Conservation (phyloP, 2,113 vertebrate species). For the Mesitornis unicolor region DNA sequence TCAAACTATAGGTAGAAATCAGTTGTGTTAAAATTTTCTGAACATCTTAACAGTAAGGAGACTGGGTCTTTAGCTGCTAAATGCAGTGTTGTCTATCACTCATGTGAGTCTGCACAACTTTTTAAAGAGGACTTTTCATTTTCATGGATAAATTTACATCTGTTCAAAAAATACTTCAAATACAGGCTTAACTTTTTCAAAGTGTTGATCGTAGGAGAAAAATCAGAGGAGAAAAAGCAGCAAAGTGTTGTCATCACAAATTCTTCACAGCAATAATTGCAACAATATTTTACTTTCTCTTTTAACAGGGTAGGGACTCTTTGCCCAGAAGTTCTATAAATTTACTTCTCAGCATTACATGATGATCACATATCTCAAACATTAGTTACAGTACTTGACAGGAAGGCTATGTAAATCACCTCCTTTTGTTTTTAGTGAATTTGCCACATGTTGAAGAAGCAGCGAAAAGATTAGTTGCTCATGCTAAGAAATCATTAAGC, state of each 20-base stretch:
- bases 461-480: background rate
- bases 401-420: constrained; percentile 33
- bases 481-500: background rate
- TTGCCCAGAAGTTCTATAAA: constrained; percentile 54
- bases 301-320: constrained; percentile 39
- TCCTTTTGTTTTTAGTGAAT: constrained; percentile 22
- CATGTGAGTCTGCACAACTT: background rate
- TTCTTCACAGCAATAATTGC: constrained; percentile 3
- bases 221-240: background rate
- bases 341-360: background rate
- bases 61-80: background rate
- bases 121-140: background rate
- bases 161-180: background rate
- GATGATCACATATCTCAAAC: constrained; percentile 16
- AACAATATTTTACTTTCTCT: constrained; percentile 56
- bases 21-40: background rate
- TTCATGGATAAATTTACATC: background rate
- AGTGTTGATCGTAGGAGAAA: background rate
- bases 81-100: background rate
- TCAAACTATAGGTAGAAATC: background rate
- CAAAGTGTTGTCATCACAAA: background rate
- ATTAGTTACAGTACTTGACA: background rate
- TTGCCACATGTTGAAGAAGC: constrained; percentile 12
- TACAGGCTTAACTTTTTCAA: background rate
- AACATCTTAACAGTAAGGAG: background rate